These are phyloP conservation scores for Perca schrenkii DNA, from an alignment of 2,113 vertebrate species.

Conservation along the genomic window DNA sequence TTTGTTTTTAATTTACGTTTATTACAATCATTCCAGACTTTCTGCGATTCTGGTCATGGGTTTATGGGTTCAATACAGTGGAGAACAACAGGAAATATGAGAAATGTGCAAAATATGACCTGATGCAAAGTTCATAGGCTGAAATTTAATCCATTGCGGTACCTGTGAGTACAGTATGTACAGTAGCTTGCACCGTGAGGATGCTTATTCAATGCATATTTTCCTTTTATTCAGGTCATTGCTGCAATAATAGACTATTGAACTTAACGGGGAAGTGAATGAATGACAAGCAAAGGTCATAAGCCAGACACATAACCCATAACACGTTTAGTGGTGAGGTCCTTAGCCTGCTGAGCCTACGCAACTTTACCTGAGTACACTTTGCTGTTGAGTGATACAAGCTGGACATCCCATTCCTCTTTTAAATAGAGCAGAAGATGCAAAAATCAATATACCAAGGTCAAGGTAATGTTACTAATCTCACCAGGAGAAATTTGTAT, in stretches of 20 bases:
- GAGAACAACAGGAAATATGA: slow-evolving; percentile 28
- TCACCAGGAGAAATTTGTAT: slow-evolving; percentile 68
- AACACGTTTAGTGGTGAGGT: slow-evolving; percentile 18
- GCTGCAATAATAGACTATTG: slow-evolving; percentile 30
- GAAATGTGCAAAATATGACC: slow-evolving; percentile 31
- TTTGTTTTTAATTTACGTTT: background rate
- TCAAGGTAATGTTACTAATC: slow-evolving; percentile 76
- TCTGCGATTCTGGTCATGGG: background rate
- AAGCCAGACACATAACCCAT: slow-evolving; percentile 22
- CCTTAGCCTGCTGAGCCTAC: slow-evolving; percentile 4
- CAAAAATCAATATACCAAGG: slow-evolving; percentile 79
- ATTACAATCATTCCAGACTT: background rate
- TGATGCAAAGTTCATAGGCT: slow-evolving; percentile 20
- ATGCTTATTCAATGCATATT: slow-evolving; percentile 30
- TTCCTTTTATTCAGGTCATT: slow-evolving; percentile 29
- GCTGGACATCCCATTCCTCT: slow-evolving; percentile 59
- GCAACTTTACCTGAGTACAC: slow-evolving; percentile 31
- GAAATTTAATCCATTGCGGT: slow-evolving; percentile 48
- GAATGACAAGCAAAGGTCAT: slow-evolving; percentile 42
- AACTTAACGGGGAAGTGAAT: slow-evolving; percentile 22
- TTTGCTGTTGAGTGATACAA: slow-evolving; percentile 37
- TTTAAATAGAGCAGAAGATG: slow-evolving; percentile 63
- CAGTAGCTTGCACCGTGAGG: slow-evolving; percentile 4
- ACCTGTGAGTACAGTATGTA: slow-evolving; percentile 44
- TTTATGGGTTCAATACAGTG: background rate